Evolutionary conservation across 1,140 invertebrate genomes (phyloP).

Genomic region (Epicauta chinensis): DNA sequence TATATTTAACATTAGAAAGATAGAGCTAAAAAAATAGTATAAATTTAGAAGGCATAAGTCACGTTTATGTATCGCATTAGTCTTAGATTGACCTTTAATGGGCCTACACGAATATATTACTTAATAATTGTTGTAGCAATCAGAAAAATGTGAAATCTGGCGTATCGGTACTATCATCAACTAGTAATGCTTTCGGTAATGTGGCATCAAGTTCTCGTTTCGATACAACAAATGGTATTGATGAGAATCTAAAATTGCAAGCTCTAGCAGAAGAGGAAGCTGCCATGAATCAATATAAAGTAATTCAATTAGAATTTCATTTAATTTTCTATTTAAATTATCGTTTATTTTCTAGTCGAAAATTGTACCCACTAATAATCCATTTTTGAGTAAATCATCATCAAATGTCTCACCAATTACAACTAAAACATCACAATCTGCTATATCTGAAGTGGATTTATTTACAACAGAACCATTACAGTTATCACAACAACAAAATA

Average conservation of each 20-base stretch:
- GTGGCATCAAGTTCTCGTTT: constrained; percentile 68
- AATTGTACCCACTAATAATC: constrained; percentile 67
- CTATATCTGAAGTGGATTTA: constrained; percentile 82
- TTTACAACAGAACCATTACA: constrained; percentile 39
- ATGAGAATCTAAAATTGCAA: constrained; percentile 78
- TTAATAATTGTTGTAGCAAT: constrained; percentile 22
- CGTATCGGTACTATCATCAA: constrained; percentile 82
- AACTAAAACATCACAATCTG: constrained; percentile 32
- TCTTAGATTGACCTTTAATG: too few relatives aligned
- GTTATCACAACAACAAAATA: too few relatives aligned
- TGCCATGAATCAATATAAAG: constrained; percentile 91
- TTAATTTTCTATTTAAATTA: constrained; percentile 36
- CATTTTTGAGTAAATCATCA: constrained; percentile 65
- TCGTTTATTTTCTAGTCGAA: constrained; percentile 47
- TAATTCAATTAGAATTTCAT: constrained; percentile 62
- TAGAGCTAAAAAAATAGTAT: too few relatives aligned
- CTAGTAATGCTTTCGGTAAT: constrained; percentile 73
- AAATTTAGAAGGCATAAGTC: too few relatives aligned
- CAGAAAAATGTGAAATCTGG: constrained; percentile 85
- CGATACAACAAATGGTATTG: constrained; percentile 67
- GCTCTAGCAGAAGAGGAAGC: constrained; percentile 93
- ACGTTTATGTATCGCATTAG: too few relatives aligned
- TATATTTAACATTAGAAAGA: too few relatives aligned
- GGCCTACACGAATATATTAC: too few relatives aligned
- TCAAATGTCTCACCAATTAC: constrained; percentile 9